These are phyloP conservation scores for Sclerurus mexicanus DNA, from an alignment of 2,113 vertebrate genomes.

Conservation along the genomic window DNA sequence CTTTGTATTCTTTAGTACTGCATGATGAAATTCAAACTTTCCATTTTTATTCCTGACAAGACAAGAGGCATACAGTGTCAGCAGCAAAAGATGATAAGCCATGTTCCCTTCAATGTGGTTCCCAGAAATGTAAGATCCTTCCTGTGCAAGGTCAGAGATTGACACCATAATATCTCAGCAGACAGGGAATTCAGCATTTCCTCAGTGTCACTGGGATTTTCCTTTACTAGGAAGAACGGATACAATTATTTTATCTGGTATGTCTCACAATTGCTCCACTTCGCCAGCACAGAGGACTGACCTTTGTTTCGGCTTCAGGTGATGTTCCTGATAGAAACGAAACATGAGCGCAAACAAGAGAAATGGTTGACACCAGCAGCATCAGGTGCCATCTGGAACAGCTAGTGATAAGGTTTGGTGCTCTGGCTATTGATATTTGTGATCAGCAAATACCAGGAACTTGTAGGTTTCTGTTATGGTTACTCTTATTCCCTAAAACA, in stretches of 20 bases:
- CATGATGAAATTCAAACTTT: not conserved
- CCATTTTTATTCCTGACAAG: not conserved
- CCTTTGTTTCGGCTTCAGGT: not conserved
- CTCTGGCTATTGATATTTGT: not conserved
- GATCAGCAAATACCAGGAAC: not conserved
- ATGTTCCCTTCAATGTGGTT: not conserved
- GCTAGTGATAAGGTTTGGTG: rapidly evolving
- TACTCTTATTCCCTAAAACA: not conserved
- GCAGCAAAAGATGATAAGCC: not conserved
- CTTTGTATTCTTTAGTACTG: not conserved
- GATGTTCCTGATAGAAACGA: not conserved
- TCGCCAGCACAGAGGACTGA: not conserved
- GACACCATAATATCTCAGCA: rapidly evolving
- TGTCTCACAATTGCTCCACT: not conserved
- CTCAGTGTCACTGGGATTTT: not conserved
- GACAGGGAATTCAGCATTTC: not conserved
- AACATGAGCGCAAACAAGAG: not conserved
- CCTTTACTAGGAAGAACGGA: not conserved
- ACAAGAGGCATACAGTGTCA: not conserved
- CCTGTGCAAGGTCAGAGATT: not conserved
- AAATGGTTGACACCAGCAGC: not conserved
- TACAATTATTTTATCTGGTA: not conserved
- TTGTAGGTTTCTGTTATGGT: not conserved
- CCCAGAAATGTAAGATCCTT: not conserved
- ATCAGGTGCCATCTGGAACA: not conserved